phyloP scores from a whole-genome alignment of 2,797 vertebrate species.

The Anniella stebbinsi region DNA sequence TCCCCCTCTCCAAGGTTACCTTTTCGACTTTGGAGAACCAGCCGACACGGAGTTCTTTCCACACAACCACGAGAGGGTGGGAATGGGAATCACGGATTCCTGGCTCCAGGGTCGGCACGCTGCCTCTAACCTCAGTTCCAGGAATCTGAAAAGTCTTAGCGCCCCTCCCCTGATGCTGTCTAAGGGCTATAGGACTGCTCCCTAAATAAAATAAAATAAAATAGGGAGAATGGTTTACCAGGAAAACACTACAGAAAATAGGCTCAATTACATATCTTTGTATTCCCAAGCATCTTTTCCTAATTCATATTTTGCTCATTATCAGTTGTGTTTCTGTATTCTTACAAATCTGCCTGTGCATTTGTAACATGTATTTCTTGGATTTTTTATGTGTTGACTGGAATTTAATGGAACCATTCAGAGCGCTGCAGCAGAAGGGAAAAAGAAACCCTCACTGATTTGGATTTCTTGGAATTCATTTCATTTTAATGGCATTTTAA shows the following conservation, averaged over 20 bases:
- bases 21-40: too few relatives aligned
- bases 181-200: too few relatives aligned
- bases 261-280: background rate
- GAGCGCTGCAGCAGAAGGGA: background rate
- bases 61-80: too few relatives aligned
- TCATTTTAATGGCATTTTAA: conserved; percentile 12
- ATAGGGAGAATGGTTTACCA: background rate
- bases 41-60: too few relatives aligned
- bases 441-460: background rate
- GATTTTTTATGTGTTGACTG: background rate
- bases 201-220: too few relatives aligned
- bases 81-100: too few relatives aligned
- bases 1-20: too few relatives aligned
- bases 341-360: background rate
- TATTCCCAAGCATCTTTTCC: background rate
- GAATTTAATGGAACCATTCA: background rate
- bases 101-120: too few relatives aligned
- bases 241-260: background rate
- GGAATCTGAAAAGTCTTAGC: too few relatives aligned
- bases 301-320: background rate
- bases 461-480: conserved; percentile 4
- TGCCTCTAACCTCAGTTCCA: too few relatives aligned
- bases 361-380: background rate
- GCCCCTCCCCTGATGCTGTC: too few relatives aligned
- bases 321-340: background rate